phyloP scores from a whole-genome alignment of 1,140 invertebrate species.

The Riptortus pedestris region DNA sequence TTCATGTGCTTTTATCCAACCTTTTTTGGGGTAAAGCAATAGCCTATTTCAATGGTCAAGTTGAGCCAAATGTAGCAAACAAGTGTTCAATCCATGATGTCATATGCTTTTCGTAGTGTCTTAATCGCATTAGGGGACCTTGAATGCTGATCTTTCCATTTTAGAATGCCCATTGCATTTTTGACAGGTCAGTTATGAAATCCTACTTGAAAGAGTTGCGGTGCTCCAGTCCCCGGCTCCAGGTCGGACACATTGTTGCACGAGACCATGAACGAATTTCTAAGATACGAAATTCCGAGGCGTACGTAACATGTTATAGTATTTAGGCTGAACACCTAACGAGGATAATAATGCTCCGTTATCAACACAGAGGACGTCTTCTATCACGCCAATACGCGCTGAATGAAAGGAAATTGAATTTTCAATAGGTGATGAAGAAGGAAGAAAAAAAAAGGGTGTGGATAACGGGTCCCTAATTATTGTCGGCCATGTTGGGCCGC shows the following conservation, averaged over 20 bases:
- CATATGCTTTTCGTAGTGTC: too few species aligned
- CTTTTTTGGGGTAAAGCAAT: background rate
- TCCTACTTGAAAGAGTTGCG: background rate
- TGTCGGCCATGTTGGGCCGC: constrained; percentile 1
- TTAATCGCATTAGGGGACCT: background rate
- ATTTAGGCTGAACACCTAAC: background rate
- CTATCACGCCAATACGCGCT: background rate
- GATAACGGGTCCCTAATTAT: constrained; percentile 16
- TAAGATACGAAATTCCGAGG: background rate
- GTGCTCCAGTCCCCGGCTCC: background rate
- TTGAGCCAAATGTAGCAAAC: too few species aligned
- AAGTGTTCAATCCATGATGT: too few species aligned
- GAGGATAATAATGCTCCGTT: background rate
- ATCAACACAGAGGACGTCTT: background rate
- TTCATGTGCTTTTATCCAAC: background rate
- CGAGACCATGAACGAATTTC: background rate
- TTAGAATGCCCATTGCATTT: background rate
- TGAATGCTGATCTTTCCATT: background rate
- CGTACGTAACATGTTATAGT: background rate
- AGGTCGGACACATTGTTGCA: background rate
- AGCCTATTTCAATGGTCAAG: background rate
- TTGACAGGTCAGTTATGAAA: background rate
- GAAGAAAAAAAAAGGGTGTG: background rate
- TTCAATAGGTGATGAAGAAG: background rate
- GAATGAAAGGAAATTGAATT: background rate